Evolutionary conservation across 2,888 invertebrate genomes (phyloP), one percentile per base, ranked within the genome.

Genomic region (Ichneumoninae sp.): DNA sequence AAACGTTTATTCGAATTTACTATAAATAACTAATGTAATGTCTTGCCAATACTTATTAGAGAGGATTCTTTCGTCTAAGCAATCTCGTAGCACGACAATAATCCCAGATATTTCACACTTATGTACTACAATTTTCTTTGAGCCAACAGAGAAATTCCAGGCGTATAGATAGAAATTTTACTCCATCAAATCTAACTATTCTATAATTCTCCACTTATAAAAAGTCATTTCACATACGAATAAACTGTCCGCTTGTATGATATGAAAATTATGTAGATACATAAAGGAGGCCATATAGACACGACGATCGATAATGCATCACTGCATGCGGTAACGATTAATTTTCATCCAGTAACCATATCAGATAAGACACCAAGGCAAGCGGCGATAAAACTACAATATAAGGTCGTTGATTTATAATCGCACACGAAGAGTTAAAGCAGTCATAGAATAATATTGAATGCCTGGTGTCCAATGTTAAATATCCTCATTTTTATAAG

Each of bases 401-500:
- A 68, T 30, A 54, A 22, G 6, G n/a, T 81, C 66, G 79, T 52
- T 66, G 69, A 54, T 57, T 74, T 80, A 68, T 60, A 57, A 75
- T 75, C 74, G 81, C 70, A 72, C 70, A 40, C 10, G 33, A 66
- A 57, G 44, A 47, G 16, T 50, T 71, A 68, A 66, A 66, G 50
- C 70, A 66, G 40, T 66, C 57, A 40, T 30, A 77, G 40, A 57
- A 66, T 19, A 71, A 76, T 19, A 68, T 47, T 6, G 50, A 62
- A 65, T 22, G 50, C 50, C 0, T 52, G 13, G 81, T 57, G 77
- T 68, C 19, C 69, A 26, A 62, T 50, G 36, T 40, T 47, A 47
- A 72, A 84, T 70, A 68, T 80, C 84, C 36, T 80, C 68, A 33
- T 83, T 80, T 84, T 84, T 84, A 72, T 84, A 84, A 79, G 80